Evolutionary conservation across 1,140 invertebrate genomes (phyloP).

Genomic region (Zaprionus gabonicus): DNA sequence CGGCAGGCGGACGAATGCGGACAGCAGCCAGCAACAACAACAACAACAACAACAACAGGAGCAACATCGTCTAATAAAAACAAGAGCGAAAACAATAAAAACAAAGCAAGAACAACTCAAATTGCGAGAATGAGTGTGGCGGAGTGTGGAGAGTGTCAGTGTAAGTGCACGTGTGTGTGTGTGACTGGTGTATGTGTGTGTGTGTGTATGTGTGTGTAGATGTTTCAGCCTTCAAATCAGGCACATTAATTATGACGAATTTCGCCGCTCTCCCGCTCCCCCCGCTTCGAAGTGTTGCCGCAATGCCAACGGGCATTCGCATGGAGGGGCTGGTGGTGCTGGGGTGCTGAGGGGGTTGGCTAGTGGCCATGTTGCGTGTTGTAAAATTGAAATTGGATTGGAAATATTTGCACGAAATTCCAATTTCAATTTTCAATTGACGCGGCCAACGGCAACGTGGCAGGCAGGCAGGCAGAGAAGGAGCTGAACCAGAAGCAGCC

Average conservation of each 20-base stretch:
- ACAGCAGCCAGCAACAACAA: slow-evolving; percentile 14
- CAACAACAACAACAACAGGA: neutral
- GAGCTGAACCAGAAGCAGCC: neutral
- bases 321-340: too few relatives aligned
- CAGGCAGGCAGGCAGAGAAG: neutral
- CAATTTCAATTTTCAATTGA: slow-evolving; percentile 77
- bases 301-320: too few relatives aligned
- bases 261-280: slow-evolving; percentile 6
- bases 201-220: slow-evolving; percentile 14
- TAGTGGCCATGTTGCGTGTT: slow-evolving; percentile 53
- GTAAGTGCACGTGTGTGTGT: neutral
- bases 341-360: slow-evolving; percentile 2
- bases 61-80: neutral
- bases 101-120: slow-evolving; percentile 24
- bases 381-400: slow-evolving; percentile 79
- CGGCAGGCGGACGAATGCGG: slow-evolving; percentile 5
- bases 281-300: neutral
- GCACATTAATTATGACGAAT: slow-evolving; percentile 79
- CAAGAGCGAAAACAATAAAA: slow-evolving; percentile 19
- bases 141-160: neutral
- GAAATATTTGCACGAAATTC: slow-evolving; percentile 76
- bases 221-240: slow-evolving; percentile 63
- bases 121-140: slow-evolving; percentile 23
- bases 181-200: neutral
- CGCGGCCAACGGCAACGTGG: slow-evolving; percentile 36